These are phyloP conservation scores for Dynastes tityus DNA, from an alignment of 2,888 invertebrate genomes.

Conservation along the genomic window DNA sequence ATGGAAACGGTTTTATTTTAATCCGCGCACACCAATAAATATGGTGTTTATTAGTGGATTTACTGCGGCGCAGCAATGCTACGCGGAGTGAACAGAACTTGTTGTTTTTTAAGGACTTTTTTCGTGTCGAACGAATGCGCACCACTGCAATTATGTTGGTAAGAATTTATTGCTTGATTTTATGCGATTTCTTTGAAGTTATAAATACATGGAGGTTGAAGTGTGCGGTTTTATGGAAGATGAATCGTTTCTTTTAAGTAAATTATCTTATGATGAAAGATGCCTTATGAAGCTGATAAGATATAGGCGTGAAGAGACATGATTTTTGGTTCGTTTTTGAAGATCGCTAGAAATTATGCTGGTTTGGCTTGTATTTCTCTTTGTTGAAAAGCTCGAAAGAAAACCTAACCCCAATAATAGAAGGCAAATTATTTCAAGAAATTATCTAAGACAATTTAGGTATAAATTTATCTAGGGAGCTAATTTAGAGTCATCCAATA, in stretches of 20 bases:
- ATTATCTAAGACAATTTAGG: too few relatives aligned
- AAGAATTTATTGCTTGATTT: neutral
- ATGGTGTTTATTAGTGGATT: constrained; percentile 32
- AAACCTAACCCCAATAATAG: too few relatives aligned
- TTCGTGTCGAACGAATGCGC: constrained; percentile 2
- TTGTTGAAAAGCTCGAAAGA: too few relatives aligned
- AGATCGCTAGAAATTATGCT: too few relatives aligned
- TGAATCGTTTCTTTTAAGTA: neutral
- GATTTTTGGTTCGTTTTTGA: neutral
- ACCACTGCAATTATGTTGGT: neutral
- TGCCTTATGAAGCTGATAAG: neutral
- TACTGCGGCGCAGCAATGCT: neutral
- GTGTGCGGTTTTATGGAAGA: too few relatives aligned
- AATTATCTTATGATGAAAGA: neutral
- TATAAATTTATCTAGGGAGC: too few relatives aligned
- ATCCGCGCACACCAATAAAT: constrained; percentile 25
- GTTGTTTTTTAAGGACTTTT: neutral
- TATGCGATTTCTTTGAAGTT: neutral
- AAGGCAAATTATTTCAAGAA: too few relatives aligned
- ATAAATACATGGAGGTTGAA: neutral
- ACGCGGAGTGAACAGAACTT: neutral
- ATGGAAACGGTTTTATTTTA: constrained; percentile 28
- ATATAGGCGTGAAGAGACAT: too few relatives aligned
- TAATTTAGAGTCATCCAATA: too few relatives aligned
- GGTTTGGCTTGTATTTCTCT: too few relatives aligned